Conservation (phyloP, 2,113 vertebrate species). For the Oxygymnocypris stewartii region DNA sequence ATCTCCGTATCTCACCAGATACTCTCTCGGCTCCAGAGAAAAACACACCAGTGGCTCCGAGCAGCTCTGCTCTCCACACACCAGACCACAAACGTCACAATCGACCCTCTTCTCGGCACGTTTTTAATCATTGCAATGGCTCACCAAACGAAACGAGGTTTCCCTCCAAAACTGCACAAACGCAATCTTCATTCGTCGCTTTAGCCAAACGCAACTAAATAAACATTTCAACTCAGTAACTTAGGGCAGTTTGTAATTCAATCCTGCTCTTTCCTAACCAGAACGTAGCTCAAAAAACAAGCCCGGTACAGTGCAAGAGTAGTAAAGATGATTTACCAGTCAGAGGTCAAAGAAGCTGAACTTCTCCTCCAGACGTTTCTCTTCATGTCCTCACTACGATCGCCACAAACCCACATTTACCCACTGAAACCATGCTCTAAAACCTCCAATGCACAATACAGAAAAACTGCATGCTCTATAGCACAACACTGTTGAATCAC, state of each 20-base stretch:
- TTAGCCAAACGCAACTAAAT: background rate
- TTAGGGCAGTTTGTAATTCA: background rate
- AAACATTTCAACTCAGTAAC: background rate
- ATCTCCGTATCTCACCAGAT: conserved; percentile 53
- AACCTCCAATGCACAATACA: background rate
- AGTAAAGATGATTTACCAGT: conserved; percentile 20
- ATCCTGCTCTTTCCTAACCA: conserved; percentile 1
- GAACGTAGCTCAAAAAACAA: background rate
- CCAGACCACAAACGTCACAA: background rate
- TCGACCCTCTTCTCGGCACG: background rate
- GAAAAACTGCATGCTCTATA: background rate
- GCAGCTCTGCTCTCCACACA: background rate
- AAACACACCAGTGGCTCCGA: too few relatives aligned
- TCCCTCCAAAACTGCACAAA: background rate
- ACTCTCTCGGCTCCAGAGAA: background rate
- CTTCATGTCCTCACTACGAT: background rate
- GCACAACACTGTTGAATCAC: background rate
- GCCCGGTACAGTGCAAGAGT: background rate
- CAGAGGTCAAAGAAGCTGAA: conserved; percentile 14
- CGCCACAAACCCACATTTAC: conserved; percentile 4
- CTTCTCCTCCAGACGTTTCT: conserved; percentile 9
- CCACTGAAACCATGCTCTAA: background rate
- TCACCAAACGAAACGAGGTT: background rate
- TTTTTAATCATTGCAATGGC: background rate
- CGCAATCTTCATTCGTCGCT: background rate